Conservation (phyloP, 2,113 vertebrate species). For the Oncorhynchus masou region DNA sequence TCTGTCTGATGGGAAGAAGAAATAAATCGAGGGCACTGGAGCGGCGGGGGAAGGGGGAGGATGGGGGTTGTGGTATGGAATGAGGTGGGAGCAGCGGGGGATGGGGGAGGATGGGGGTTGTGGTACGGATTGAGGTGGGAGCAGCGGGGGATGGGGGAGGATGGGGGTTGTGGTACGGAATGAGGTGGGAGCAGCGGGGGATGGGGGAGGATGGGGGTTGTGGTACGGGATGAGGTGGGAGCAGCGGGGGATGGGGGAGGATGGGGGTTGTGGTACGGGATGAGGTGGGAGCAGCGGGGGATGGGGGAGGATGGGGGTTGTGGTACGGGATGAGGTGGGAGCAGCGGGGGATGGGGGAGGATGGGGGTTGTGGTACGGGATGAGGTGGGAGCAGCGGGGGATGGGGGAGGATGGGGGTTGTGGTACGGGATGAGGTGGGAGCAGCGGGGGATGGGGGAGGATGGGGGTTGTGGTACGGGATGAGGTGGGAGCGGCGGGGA, state of each 20-base stretch:
- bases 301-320: too few species aligned
- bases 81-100: constrained; percentile 71
- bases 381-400: too few species aligned
- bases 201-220: constrained; percentile 11
- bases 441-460: too few species aligned
- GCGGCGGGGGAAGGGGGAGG: constrained; percentile 73
- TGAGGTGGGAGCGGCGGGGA: too few species aligned
- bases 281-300: too few species aligned
- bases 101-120: constrained; percentile 42
- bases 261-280: too few species aligned
- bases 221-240: constrained; percentile 64
- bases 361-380: too few species aligned
- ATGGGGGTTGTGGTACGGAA: constrained; percentile 43
- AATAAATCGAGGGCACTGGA: constrained; percentile 84
- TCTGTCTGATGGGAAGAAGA: constrained; percentile 75
- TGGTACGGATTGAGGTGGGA: constrained; percentile 22
- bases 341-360: too few species aligned
- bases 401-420: too few species aligned
- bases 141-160: constrained; percentile 60
- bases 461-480: too few species aligned
- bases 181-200: constrained; percentile 17
- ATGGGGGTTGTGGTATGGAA: constrained; percentile 38
- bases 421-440: too few species aligned
- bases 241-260: constrained; percentile 53
- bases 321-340: too few species aligned